Evolutionary conservation across 2,797 vertebrate genomes (phyloP), one percentile per base, ranked within the genome.

Genomic region (Dryobates pubescens): DNA sequence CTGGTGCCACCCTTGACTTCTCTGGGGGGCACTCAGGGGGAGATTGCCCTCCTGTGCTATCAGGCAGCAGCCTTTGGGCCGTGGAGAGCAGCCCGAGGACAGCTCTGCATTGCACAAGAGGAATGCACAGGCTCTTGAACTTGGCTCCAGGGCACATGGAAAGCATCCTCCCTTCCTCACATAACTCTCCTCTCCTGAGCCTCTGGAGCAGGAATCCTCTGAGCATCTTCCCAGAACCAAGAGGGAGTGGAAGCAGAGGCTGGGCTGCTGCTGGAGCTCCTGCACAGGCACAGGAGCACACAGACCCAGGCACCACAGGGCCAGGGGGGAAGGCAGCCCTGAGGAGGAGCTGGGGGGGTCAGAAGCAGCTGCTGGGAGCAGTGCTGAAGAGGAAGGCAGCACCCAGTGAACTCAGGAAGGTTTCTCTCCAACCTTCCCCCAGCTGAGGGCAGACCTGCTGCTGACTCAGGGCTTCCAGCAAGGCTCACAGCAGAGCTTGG

Each of bases 401-500:
- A 69, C 24, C 10, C 24, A 68, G 38, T n/a, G 19, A 62, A 87
- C 27, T 69, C 36, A 36, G 75, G n/a, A 64, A 64, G 0, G 14
- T 69, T 82, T 76, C 38, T 76, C 63, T 38, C 62, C 69, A 70
- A 18, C 32, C 45, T 77, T 89, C 84, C 76, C 82, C 90, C 67
- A 86, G 87, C 0, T 1, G 64, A 79, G 93, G 84, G 78, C 84
- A 53, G 79, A 73, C 69, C 54, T 12, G 12, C 62, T 54, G 18
- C 12, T 0, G 6, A 80, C 91, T 77, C 80, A 76, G n/a, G 59
- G 34, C 73, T 77, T 73, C 76, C 90, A 80, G 54, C 34, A 57
- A 82, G 86, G 79, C 61, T 38, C 77, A 51, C 72, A 74, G 69
- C 88, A 87, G n/a, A 2, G 18, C 30, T 71, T 20, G 36, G 32